Base-by-base conservation (phyloP, 2,888 invertebrate species). In the Euphydryas editha region DNA sequence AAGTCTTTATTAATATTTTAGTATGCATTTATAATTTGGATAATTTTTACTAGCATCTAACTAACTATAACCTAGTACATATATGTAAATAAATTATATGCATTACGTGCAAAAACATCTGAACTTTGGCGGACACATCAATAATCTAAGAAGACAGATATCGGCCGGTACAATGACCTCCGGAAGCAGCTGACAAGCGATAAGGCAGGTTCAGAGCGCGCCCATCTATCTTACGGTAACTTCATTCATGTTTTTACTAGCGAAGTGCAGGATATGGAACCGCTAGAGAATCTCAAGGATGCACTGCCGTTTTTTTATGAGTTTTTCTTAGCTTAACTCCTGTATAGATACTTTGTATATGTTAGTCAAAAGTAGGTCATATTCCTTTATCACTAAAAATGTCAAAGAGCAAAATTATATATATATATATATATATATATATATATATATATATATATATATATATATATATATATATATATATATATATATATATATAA, bases 121-220 rank as follows among this genome's bases (percentile, higher is more conserved):
- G 39, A 44, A 51, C 36, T 20, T 46, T 44, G 42, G 61, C 65
- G 67, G 67, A 71, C 63, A 60, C 69, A 70, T 68, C 68, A 68
- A 70, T 70, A 69, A 66, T 68, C 51, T 70, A 71, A 24, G 65
- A 65, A 67, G 55, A 62, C 58, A 69, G 68, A 57, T 72, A 70
- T 68, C 65, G 64, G 44, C 37, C 42, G 66, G 73, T 68, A 59
- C 68, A 68, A 58, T 75, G 72, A 72, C 72, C 74, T 60, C 73
- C 67, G 82, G 83, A 85, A 85, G 78, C 80, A 79, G 79, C 82
- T 81, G 81, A 81, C 84, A 75, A 71, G 72, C 66, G 75, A 75
- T 73, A 73, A 77, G 78, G 78, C 78, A 74, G 76, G 80, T 77
- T 79, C 72, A 62, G 62, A 69, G 60, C 68, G 74, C 68, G 72